Conservation (phyloP, 1,140 invertebrate species). For the Phortica variegata region DNA sequence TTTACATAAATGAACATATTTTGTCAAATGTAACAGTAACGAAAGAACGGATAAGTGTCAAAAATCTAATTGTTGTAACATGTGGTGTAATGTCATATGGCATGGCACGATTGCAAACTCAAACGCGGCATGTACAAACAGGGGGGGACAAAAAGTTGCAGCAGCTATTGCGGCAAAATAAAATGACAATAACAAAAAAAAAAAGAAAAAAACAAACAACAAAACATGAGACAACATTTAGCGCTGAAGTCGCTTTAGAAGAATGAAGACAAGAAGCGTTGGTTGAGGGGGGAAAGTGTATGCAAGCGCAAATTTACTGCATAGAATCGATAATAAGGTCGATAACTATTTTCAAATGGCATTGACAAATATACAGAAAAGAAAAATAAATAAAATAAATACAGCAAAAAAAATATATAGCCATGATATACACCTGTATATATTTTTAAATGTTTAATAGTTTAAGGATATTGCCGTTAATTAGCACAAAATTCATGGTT, state of each 20-base stretch:
- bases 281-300: too few species aligned
- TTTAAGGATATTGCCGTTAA: too few species aligned
- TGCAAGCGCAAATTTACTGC: too few species aligned
- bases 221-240: neutral
- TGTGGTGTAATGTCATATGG: conserved; percentile 32
- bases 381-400: too few species aligned
- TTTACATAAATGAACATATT: conserved; percentile 45
- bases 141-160: neutral
- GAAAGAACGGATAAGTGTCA: conserved; percentile 33
- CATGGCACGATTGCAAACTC: conserved; percentile 20
- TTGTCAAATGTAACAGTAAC: conserved; percentile 36
- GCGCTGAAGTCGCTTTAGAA: neutral
- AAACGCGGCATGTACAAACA: conserved; percentile 25
- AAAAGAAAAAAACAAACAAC: neutral
- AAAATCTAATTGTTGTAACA: conserved; percentile 46
- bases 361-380: too few species aligned
- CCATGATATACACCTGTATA: too few species aligned
- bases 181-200: conserved; percentile 2
- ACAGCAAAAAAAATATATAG: too few species aligned
- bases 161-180: neutral
- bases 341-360: too few species aligned
- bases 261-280: too few species aligned
- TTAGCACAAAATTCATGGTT: too few species aligned
- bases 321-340: too few species aligned
- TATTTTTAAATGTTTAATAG: too few species aligned